Evolutionary conservation across 2,113 vertebrate genomes (phyloP).

Genomic region (Cryptomyrus ogoouensis): DNA sequence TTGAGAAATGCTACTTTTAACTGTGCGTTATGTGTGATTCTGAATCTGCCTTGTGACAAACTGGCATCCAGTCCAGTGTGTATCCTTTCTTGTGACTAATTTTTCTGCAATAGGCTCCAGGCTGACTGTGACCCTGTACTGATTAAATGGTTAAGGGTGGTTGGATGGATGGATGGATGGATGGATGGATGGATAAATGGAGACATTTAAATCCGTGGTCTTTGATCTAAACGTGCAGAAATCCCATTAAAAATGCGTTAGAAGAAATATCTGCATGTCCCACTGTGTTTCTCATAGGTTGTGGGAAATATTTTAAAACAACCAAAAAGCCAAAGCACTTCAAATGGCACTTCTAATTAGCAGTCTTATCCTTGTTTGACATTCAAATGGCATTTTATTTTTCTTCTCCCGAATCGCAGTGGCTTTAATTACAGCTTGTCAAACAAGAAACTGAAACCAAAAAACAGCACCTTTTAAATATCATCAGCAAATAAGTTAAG

Average conservation of each 20-base stretch:
- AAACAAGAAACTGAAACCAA: not conserved
- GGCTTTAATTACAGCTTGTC: not conserved
- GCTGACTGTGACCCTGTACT: not conserved
- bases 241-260: not conserved
- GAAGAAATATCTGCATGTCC: not conserved
- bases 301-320: not conserved
- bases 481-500: not conserved
- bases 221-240: not conserved
- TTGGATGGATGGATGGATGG: not conserved
- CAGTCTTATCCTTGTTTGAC: not conserved
- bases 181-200: not conserved
- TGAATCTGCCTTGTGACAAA: not conserved
- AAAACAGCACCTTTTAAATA: not conserved
- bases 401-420: not conserved
- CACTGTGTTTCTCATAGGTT: not conserved
- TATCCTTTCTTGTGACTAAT: not conserved
- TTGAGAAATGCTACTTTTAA: not conserved
- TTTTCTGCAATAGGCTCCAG: not conserved
- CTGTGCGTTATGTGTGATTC: not conserved
- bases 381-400: constrained; percentile 3
- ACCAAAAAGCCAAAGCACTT: not conserved
- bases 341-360: not conserved
- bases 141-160: not conserved
- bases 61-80: not conserved
- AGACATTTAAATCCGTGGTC: not conserved